A percentile compares a stretch with the other conserved stretches of the same genome.
phyloP scores from a whole-genome alignment of 2,113 vertebrate species.

The Pongo abelii region DNA sequence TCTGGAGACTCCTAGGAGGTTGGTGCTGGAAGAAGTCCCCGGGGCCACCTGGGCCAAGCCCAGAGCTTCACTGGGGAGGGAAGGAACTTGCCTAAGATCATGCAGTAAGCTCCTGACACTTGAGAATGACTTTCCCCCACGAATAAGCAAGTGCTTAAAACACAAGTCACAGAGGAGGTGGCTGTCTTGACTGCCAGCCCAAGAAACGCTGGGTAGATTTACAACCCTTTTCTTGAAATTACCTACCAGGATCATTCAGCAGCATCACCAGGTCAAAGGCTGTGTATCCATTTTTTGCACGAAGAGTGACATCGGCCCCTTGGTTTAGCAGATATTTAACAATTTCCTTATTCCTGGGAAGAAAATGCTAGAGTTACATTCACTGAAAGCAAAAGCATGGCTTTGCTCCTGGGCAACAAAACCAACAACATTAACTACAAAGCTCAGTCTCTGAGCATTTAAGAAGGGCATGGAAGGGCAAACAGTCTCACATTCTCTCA shows the following conservation, averaged over 20 bases:
- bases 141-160: background rate
- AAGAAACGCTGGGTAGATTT: fast-evolving
- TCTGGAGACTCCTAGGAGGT: background rate
- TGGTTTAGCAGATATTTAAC: conserved; percentile 96
- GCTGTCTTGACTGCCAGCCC: background rate
- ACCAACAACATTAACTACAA: fast-evolving
- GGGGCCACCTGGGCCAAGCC: background rate
- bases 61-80: background rate
- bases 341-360: conserved; percentile 93
- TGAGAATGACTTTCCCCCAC: background rate
- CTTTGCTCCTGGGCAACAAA: background rate
- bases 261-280: conserved; percentile 98
- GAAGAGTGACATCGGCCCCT: conserved; percentile 94
- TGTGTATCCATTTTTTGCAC: conserved; percentile 97
- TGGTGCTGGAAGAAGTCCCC: background rate
- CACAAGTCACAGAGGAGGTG: background rate
- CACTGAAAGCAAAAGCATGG: background rate
- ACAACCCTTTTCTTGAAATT: background rate
- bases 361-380: conserved; percentile 38
- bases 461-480: background rate
- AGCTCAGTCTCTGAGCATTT: background rate
- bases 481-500: fast-evolving
- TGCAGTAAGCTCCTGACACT: background rate
- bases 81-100: too few relatives aligned
- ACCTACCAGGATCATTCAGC: conserved; percentile 94